Base-by-base conservation (phyloP, 2,113 vertebrate species). In the Meriones unguiculatus region DNA sequence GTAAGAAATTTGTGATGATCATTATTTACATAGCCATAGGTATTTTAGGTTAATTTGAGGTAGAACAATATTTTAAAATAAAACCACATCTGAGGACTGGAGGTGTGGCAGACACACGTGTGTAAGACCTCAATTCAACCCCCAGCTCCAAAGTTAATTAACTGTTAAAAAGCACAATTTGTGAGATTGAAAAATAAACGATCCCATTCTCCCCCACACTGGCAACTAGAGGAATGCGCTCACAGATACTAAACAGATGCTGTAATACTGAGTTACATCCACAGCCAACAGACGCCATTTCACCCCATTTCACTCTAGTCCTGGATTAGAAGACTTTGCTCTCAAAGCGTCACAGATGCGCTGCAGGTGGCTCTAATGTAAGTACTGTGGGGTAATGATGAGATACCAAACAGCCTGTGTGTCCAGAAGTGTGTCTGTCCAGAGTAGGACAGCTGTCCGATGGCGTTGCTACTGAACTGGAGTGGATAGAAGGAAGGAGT, bases 31-130 rank as follows among this genome's bases (percentile, higher is more conserved):
- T 28, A 91, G 72, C 78, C 72, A 57, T 57, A 62, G 7, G 17
- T 93, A 46, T 93, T 94, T 88, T 76, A 78, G 38, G 41, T 62
- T 38, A 77, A 57, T 75, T 77, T 94, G 24, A 92, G 38, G 38
- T 59, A 87, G 78, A 95, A 12, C 57, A n/a, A 41, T 54, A 18
- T 65, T 75, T 93, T 76, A 62, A 59, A 92, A 93, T 73, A 87
- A 92, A 92, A 59, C 91, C 25, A 52, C 50, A 85, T 28, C 41
- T 70, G 65, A 72, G 65, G 3, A 2, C n/a, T 59, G 7, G 62
- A 28, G 22, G 11, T 46, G 10, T 38, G 14, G n/a, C 20, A 24
- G 6, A 22, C 52, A 78, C 52, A 10, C 28, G 25, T 73, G 57
- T 64, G 59, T 30, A 32, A 67, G 24, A 25, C 15, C 57, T 12